Base-by-base conservation (phyloP, 30 jellyfish, hydroid and myxozoan species). In the Turritopsis dohrnii region DNA sequence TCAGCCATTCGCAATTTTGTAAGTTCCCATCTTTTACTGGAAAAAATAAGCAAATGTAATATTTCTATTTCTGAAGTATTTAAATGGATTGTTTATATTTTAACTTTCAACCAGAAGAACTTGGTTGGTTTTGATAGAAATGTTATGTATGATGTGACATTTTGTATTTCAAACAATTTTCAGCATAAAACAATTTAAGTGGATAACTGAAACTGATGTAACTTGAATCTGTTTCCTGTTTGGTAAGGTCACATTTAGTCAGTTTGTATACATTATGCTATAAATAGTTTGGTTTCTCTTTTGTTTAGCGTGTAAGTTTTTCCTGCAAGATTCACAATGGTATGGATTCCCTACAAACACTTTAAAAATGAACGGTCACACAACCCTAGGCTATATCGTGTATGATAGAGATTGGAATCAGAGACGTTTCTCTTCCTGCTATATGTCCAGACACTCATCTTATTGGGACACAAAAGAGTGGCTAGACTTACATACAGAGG, bases 341-440 rank as follows among this genome's bases (percentile, higher is more conserved):
- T 69, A 69, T 69, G 77, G 8, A 23, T 69, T 69, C 9, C 30
- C 77, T 7, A 69, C 77, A 23, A n/a, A 9, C 30, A 69, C 77
- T 8, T 69, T 69, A 27, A 17, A 9, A 69, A 69, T 8, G 28
- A n/a, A 69, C 19, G 77, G 77, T 69, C 77, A 23, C 77, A 69
- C 77, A n/a, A n/a, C 30, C 77, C 28, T 69, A 7, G 77, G 77
- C 9, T 69, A 69, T 69, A 69, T 69, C 19, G 77, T 69, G 77
- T 21, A 27, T 27, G 30, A 69, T 69, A 69, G 8, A 7, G 77
- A 69, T 69, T 69, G 77, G 77, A 69, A 69, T 69, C 28, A 69
- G 0, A 69, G 19, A 1, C 8, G 19, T 69, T 69, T 7, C 77
- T n/a, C 77, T n/a, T n/a, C 28, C 28, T 69, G 77, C 19, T n/a